A percentile compares a stretch with the other conserved stretches of the same genome.
These are phyloP conservation scores for Stigmatopora argus DNA, from an alignment of 2,113 vertebrate species.

Conservation along the genomic window DNA sequence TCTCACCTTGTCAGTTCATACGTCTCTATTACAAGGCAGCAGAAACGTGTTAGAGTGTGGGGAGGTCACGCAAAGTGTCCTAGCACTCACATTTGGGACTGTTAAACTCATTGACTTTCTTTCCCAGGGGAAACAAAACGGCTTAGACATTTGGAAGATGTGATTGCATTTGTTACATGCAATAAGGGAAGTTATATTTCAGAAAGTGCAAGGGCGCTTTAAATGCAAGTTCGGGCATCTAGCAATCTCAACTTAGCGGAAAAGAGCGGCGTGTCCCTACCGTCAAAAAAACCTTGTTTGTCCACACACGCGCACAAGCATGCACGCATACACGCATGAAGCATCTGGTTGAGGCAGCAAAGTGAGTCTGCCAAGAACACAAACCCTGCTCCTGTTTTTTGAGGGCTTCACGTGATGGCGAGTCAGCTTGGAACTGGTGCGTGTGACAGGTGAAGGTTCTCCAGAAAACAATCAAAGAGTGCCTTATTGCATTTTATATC, in stretches of 20 bases:
- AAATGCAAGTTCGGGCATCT: conserved; percentile 24
- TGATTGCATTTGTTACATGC: conserved; percentile 15
- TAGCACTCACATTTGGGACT: conserved; percentile 32
- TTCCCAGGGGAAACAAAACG: not conserved
- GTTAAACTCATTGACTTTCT: conserved; percentile 29
- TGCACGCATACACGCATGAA: not conserved
- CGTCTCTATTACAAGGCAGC: conserved; percentile 20
- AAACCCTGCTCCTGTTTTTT: conserved; percentile 34
- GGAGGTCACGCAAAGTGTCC: conserved; percentile 16
- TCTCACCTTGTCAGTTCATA: conserved; percentile 12
- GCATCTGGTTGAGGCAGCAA: conserved; percentile 64
- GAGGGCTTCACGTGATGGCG: conserved; percentile 42
- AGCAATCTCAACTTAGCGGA: conserved; percentile 25
- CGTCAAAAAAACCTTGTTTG: not conserved
- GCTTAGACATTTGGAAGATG: conserved; percentile 1
- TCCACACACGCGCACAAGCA: not conserved
- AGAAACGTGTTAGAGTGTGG: conserved; percentile 17
- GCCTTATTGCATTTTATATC: conserved; percentile 5
- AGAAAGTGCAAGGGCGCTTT: conserved; percentile 27
- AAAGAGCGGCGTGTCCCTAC: conserved; percentile 4
- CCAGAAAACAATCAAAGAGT: conserved; percentile 16
- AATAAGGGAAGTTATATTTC: conserved; percentile 17
- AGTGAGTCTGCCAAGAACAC: conserved; percentile 60
- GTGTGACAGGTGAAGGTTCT: conserved; percentile 54
- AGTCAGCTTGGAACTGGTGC: conserved; percentile 41